These are phyloP conservation scores for Armadillidium nasatum DNA, from an alignment of 1,140 invertebrate species.

Conservation along the genomic window DNA sequence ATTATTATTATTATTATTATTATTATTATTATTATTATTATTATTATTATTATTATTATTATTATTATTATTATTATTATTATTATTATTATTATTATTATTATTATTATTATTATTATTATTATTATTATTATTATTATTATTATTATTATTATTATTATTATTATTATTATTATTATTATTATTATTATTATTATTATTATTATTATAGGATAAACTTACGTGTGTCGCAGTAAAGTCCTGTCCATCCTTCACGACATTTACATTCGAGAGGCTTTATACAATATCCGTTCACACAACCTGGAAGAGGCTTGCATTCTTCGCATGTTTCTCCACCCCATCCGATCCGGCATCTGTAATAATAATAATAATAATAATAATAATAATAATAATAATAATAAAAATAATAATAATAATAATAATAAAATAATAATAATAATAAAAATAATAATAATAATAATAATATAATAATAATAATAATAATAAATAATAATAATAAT, in stretches of 20 bases:
- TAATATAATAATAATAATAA: too few species aligned
- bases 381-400: too few species aligned
- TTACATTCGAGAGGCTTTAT: conserved; percentile 49
- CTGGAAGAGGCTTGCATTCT: conserved; percentile 64
- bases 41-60: not conserved
- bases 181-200: too few species aligned
- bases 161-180: too few species aligned
- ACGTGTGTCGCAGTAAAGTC: conserved; percentile 76
- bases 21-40: too few species aligned
- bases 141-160: too few species aligned
- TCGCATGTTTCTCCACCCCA: conserved; percentile 75
- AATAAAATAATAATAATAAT: too few species aligned
- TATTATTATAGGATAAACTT: conserved; percentile 50
- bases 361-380: conserved; percentile 8
- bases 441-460: too few species aligned
- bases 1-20: too few species aligned
- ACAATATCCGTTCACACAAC: conserved; percentile 49
- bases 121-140: too few species aligned
- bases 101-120: not conserved
- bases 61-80: not conserved
- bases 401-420: too few species aligned
- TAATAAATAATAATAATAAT: too few species aligned
- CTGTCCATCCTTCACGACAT: conserved; percentile 48
- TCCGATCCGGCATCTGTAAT: conserved; percentile 66
- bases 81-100: not conserved